A percentile compares a stretch with the other conserved stretches of the same genome.
phyloP scores from a whole-genome alignment of 2,797 vertebrate species.

The Heliangelus exortis region DNA sequence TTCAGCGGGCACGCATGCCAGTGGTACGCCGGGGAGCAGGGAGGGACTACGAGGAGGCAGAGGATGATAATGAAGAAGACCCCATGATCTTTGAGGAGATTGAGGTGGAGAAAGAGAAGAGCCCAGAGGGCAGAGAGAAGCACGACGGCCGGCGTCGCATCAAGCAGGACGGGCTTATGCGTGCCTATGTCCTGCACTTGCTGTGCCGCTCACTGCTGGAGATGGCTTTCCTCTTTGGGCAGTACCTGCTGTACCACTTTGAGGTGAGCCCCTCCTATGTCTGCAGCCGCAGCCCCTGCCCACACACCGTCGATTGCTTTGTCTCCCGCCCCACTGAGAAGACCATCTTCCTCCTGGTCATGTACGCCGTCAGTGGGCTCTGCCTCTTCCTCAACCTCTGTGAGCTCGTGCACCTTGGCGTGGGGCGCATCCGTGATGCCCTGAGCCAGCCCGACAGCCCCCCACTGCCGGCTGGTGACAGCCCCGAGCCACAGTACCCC shows the following conservation, averaged over 20 bases:
- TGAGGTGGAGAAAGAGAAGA: constrained; percentile 81
- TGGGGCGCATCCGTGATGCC: constrained; percentile 83
- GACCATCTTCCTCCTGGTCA: constrained; percentile 89
- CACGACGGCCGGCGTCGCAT: constrained; percentile 85
- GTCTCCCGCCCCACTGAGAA: constrained; percentile 93
- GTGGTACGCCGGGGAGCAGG: constrained; percentile 79
- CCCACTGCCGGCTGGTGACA: neutral
- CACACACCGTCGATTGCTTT: constrained; percentile 89
- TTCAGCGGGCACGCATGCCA: constrained; percentile 70
- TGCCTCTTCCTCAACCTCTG: constrained; percentile 86
- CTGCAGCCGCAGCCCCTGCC: constrained; percentile 86
- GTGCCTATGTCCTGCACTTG: constrained; percentile 87
- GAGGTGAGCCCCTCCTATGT: constrained; percentile 85
- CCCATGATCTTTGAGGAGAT: constrained; percentile 90
- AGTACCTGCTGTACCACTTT: constrained; percentile 87
- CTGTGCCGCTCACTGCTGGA: constrained; percentile 85
- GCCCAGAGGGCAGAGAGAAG: constrained; percentile 51
- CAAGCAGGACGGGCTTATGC: constrained; percentile 89
- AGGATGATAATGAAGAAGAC: constrained; percentile 89
- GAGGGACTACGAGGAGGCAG: constrained; percentile 86
- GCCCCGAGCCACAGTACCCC: constrained; percentile 64
- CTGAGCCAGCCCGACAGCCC: constrained; percentile 59
- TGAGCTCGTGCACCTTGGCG: constrained; percentile 85
- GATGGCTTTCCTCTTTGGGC: constrained; percentile 85
- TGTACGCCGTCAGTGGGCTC: constrained; percentile 88